phyloP scores from a whole-genome alignment of 2,113 vertebrate species.

The Poeciliopsis prolifica region DNA sequence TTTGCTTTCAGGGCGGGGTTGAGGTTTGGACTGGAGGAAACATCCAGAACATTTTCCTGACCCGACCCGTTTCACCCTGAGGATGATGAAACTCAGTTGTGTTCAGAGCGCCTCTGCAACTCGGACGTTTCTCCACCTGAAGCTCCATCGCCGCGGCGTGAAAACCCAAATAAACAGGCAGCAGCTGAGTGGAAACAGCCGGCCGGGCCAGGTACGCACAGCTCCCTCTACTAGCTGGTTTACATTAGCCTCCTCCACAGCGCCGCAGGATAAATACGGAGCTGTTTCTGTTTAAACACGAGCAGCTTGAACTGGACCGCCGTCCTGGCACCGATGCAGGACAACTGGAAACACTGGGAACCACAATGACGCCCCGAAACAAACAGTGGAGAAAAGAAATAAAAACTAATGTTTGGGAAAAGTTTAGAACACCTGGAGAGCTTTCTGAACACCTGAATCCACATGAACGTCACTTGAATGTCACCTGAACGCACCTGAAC shows the following conservation, averaged over 20 bases:
- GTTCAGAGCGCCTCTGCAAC: background rate
- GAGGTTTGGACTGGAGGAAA: background rate
- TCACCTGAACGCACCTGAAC: background rate
- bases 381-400: background rate
- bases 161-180: constrained; percentile 50
- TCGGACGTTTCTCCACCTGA: constrained; percentile 4
- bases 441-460: background rate
- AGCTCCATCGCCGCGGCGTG: constrained; percentile 3
- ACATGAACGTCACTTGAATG: background rate
- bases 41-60: background rate
- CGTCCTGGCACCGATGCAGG: background rate
- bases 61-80: background rate
- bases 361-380: background rate
- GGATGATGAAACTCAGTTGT: background rate
- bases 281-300: constrained; percentile 26
- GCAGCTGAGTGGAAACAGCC: background rate
- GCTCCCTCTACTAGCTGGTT: constrained; percentile 33
- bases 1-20: background rate
- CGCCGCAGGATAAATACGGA: constrained; percentile 55
- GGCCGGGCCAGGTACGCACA: constrained; percentile 38
- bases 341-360: constrained; percentile 9
- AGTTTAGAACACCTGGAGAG: background rate
- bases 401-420: background rate
- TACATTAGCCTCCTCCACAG: constrained; percentile 33
- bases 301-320: constrained; percentile 11